phyloP scores from a whole-genome alignment of 2,797 vertebrate species.

The Aphelocoma californica region DNA sequence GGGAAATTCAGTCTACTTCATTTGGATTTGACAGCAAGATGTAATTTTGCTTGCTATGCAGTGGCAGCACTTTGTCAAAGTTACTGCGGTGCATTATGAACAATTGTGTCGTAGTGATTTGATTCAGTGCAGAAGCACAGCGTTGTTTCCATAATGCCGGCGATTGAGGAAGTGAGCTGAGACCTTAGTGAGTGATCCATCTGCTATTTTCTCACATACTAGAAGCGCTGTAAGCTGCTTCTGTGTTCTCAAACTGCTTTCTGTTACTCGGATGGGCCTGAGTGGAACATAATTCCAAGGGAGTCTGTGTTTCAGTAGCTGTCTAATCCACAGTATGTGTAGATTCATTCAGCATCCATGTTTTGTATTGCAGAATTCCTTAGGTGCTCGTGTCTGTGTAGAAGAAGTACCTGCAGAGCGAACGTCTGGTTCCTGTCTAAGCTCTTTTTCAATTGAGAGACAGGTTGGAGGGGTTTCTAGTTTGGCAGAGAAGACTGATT shows the following conservation, averaged over 20 bases:
- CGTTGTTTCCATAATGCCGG: not conserved
- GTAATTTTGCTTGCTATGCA: not conserved
- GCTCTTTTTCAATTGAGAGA: conserved; percentile 45
- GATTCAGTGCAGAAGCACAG: not conserved
- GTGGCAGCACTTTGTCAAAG: not conserved
- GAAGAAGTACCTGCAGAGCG: conserved; percentile 1
- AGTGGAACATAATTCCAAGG: not conserved
- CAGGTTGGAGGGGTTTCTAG: conserved; percentile 28
- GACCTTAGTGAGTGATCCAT: not conserved
- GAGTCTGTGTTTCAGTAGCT: not conserved
- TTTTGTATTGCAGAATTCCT: conserved; percentile 55
- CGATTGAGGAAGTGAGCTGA: not conserved
- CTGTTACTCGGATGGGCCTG: not conserved
- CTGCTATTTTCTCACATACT: not conserved
- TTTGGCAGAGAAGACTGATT: not conserved
- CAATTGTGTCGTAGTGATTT: not conserved
- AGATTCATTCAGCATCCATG: conserved; percentile 38
- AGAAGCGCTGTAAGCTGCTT: conserved; percentile 7
- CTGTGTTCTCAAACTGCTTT: not conserved
- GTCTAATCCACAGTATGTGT: not conserved
- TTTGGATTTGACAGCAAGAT: conserved; percentile 1
- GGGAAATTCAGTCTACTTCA: not conserved
- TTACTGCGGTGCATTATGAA: not conserved
- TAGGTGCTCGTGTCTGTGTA: conserved; percentile 52
- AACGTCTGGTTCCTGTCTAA: conserved; percentile 48